phyloP scores from a whole-genome alignment of 2,797 vertebrate species.

The Hydrocynus forskahlii region DNA sequence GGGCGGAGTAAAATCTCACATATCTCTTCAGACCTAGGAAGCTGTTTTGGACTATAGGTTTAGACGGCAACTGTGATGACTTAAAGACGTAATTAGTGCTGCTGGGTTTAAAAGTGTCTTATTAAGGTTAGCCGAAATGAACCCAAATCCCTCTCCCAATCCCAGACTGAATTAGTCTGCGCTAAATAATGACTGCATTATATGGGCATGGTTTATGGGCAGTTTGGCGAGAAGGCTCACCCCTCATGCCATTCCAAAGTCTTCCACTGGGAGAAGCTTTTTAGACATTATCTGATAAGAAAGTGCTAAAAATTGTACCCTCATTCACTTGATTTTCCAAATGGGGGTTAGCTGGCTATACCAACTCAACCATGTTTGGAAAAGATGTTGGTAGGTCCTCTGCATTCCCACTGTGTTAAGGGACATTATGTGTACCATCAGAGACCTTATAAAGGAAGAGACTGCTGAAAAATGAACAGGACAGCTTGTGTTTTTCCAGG shows the following conservation, averaged over 20 bases:
- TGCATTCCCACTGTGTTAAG: no score
- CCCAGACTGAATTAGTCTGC: conserved; percentile 67
- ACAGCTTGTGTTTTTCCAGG: no score
- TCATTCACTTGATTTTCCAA: neutral
- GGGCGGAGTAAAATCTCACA: no score
- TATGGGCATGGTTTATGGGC: neutral
- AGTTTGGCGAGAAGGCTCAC: conserved; percentile 16
- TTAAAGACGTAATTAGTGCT: conserved; percentile 13
- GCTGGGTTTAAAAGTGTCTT: conserved; percentile 55
- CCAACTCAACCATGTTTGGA: no score
- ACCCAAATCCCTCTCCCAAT: conserved; percentile 61
- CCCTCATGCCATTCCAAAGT: neutral
- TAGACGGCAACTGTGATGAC: neutral
- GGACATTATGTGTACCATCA: no score
- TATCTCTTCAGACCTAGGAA: neutral
- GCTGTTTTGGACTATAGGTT: neutral
- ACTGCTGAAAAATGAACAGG: no score
- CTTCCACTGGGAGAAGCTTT: neutral
- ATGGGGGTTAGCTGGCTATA: neutral
- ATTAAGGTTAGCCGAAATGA: conserved; percentile 64
- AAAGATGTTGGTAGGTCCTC: no score
- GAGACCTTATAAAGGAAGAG: no score
- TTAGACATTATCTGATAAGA: neutral
- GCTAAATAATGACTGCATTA: conserved; percentile 70
- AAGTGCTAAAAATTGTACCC: neutral